Evolutionary conservation across 2,113 vertebrate species (phyloP).

Genomic region (Tragelaphus imberbis): DNA sequence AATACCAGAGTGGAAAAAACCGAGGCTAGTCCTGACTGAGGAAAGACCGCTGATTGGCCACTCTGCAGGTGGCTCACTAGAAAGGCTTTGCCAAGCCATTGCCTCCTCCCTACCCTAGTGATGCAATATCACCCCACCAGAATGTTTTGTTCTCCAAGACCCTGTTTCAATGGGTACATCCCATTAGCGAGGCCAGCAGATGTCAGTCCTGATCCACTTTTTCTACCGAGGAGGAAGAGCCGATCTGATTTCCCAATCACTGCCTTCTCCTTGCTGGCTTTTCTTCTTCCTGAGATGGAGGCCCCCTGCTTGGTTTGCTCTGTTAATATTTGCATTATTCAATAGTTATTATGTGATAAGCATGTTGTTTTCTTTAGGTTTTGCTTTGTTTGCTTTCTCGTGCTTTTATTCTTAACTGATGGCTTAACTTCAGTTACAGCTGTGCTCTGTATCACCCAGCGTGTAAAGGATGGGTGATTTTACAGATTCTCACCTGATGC

Average conservation of each 20-base stretch:
- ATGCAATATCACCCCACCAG: constrained; percentile 54
- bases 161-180: constrained; percentile 59
- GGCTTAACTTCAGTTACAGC: constrained; percentile 43
- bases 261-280: constrained; percentile 55
- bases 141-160: constrained; percentile 41
- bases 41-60: not conserved
- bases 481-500: constrained; percentile 34
- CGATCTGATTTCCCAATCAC: constrained; percentile 30
- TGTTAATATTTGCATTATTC: constrained; percentile 72
- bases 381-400: constrained; percentile 54
- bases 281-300: constrained; percentile 63
- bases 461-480: not conserved
- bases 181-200: constrained; percentile 72
- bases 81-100: constrained; percentile 4
- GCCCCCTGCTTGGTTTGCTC: constrained; percentile 66
- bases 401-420: constrained; percentile 53
- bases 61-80: not conserved
- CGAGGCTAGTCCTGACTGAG: not conserved
- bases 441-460: not conserved
- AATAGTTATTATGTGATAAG: constrained; percentile 65
- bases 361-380: constrained; percentile 69
- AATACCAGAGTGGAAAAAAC: not conserved
- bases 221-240: constrained; percentile 44
- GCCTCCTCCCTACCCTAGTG: constrained; percentile 1
- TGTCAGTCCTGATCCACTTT: constrained; percentile 76